Evolutionary conservation across 2,888 invertebrate species (phyloP).

Genomic region (Nezara viridula): DNA sequence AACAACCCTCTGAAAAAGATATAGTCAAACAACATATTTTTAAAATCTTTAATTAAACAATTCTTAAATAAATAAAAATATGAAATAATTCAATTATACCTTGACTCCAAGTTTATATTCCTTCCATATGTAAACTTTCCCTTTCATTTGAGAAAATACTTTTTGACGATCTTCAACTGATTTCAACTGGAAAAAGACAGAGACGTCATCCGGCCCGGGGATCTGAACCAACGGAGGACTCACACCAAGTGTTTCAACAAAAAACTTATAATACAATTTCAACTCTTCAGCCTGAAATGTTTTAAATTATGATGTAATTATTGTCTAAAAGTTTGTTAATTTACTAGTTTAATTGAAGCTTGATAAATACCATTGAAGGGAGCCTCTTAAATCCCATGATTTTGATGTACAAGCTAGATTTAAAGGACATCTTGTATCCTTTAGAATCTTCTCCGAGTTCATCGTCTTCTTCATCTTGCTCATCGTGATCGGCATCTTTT

Average conservation of each 20-base stretch:
- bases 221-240: constrained; percentile 52
- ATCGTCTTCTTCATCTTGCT: constrained; percentile 56
- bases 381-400: constrained; percentile 59
- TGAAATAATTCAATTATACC: not conserved
- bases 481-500: constrained; percentile 26
- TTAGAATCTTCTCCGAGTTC: constrained; percentile 45
- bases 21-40: not conserved
- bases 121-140: constrained; percentile 41
- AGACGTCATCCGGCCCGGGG: constrained; percentile 50
- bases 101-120: constrained; percentile 51
- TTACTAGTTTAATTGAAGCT: not conserved
- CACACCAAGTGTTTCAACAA: constrained; percentile 45
- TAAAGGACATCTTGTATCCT: constrained; percentile 54
- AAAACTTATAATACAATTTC: constrained; percentile 52
- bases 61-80: not conserved
- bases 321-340: not conserved
- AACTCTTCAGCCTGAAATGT: constrained; percentile 53
- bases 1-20: constrained; percentile 8
- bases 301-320: not conserved
- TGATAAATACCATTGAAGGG: constrained; percentile 48
- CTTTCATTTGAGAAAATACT: constrained; percentile 48
- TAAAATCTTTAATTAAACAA: not conserved
- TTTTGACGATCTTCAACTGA: constrained; percentile 51
- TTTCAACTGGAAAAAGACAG: constrained; percentile 46
- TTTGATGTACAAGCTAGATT: constrained; percentile 57